Evolutionary conservation across 2,797 vertebrate species (phyloP).

Genomic region (Tachyglossus aculeatus): DNA sequence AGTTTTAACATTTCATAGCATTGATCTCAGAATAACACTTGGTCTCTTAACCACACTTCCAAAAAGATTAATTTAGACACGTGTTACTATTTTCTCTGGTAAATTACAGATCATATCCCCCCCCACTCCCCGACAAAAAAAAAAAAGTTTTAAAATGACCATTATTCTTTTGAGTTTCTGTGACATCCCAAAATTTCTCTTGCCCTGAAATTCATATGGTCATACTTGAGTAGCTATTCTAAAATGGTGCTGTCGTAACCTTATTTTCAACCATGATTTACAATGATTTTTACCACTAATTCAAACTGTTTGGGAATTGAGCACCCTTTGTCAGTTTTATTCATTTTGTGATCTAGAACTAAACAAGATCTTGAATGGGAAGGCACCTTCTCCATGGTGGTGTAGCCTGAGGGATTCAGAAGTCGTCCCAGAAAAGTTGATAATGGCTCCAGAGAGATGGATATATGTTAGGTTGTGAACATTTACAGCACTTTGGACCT

Average conservation of each 20-base stretch:
- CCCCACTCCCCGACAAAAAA: no score
- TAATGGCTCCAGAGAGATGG: neutral
- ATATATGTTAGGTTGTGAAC: neutral
- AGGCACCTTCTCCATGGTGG: no score
- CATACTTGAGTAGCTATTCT: neutral
- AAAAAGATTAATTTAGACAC: slow-evolving; percentile 45
- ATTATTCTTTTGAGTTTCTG: neutral
- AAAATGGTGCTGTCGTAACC: neutral
- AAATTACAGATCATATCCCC: no score
- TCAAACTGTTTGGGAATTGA: slow-evolving; percentile 14
- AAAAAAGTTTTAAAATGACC: no score
- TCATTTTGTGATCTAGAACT: slow-evolving; percentile 32
- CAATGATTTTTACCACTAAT: slow-evolving; percentile 5
- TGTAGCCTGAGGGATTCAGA: neutral
- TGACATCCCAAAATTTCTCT: neutral
- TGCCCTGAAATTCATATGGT: neutral
- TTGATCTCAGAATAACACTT: slow-evolving; percentile 49
- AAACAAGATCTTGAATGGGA: slow-evolving; percentile 17
- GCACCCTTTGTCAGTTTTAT: slow-evolving; percentile 20
- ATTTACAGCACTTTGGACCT: neutral
- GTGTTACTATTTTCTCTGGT: slow-evolving; percentile 31
- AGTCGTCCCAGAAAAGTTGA: neutral
- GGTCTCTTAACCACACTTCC: slow-evolving; percentile 42
- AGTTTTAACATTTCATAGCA: slow-evolving; percentile 54
- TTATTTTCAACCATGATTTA: slow-evolving; percentile 16